Conservation (phyloP, 2,888 invertebrate genomes). For the Vanessa cardui region DNA sequence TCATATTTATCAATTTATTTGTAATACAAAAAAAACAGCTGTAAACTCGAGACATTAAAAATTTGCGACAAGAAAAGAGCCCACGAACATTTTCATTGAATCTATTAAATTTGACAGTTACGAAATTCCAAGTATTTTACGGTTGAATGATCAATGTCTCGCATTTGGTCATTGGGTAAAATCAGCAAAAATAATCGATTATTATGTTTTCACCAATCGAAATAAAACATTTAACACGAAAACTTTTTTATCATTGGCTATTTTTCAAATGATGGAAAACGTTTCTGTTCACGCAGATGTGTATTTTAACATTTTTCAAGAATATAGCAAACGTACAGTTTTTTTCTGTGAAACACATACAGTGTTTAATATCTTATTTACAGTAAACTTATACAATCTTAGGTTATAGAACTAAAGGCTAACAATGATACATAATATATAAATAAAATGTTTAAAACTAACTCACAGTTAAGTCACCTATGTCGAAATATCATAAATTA, state of each 20-base stretch:
- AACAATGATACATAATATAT: too few relatives aligned
- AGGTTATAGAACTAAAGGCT: too few relatives aligned
- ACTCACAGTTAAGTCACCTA: too few relatives aligned
- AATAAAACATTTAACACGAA: conserved; percentile 63
- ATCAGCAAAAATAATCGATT: conserved; percentile 44
- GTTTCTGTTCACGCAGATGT: conserved; percentile 49
- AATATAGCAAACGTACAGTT: too few relatives aligned
- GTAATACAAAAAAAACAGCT: conserved; percentile 35
- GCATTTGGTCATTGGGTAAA: conserved; percentile 52
- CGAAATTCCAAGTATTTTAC: conserved; percentile 52
- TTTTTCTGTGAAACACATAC: too few relatives aligned
- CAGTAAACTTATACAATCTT: too few relatives aligned
- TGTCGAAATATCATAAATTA: too few relatives aligned
- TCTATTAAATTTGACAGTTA: conserved; percentile 61
- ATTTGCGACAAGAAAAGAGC: conserved; percentile 41
- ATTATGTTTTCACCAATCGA: conserved; percentile 54
- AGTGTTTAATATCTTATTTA: too few relatives aligned
- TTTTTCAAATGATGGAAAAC: conserved; percentile 30
- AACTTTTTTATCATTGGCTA: conserved; percentile 52
- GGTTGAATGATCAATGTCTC: conserved; percentile 38
- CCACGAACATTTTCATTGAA: conserved; percentile 54
- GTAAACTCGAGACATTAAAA: conserved; percentile 37
- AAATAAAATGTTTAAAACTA: too few relatives aligned
- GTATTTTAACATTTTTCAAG: neutral
- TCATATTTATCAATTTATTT: conserved; percentile 34